Evolutionary conservation across 92 coral and sea anemone species (phyloP), one percentile per base, ranked within the genome.

Genomic region (Siderastrea siderea): DNA sequence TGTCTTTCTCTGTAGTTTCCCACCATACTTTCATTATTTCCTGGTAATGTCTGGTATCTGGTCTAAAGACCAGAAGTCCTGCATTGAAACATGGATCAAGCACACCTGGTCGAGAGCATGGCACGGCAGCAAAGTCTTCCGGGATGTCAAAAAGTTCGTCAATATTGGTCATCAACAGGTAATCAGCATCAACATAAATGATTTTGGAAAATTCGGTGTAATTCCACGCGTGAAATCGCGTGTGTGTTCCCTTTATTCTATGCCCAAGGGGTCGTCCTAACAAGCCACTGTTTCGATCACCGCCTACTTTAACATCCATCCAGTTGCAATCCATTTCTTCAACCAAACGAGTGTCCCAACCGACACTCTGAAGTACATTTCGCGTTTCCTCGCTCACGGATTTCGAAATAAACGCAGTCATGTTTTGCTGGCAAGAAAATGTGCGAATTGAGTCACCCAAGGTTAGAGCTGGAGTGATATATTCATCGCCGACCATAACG

Each of bases 51-150:
- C 73, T 26, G 4, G 53, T 5, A 79, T 45, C 81, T 14, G 94
- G 94, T 68, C 80, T 80, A 55, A 94, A 92, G 26, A 89, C 92
- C 2, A 93, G 67, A 8, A 94, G 80, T 8, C 94, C 94, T 0
- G 95, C 94, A 84, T 89, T 94, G 66, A 94, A 94, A 68, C 95
- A 94, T 1, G 93, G 95, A 66, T 92, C 95, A 48, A 92, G 44
- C 4, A 94, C 78, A 0, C 97, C 97, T 3, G 95, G 95, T 38
- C 97, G 82, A 47, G 88, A 82, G 53, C 93, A 94, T 12, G 87
- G 82, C 3, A 79, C 89, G 14, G 95, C 95, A 0, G 97, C 94
- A 61, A 92, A 92, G 54, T 92, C 95, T n/a, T 74, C 92, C 7
- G 80, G 61, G 7, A 86, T 64, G 65, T 81, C 90, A 45, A 94